Base-by-base conservation (phyloP, 2,888 invertebrate genomes). In the Patella ulyssiponensis region DNA sequence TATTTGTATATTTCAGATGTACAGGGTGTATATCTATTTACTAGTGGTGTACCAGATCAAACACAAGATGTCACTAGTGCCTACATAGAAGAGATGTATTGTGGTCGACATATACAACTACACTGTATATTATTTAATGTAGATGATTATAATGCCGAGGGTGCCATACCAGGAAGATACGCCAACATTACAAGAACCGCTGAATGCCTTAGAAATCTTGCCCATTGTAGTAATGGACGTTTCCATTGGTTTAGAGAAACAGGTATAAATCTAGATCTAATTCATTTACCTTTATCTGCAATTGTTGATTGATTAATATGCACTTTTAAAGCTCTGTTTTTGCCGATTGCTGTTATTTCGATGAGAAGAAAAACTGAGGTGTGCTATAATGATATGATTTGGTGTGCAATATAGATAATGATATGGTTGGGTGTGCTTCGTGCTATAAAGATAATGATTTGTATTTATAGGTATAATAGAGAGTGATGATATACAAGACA, bases 211-310 rank as follows among this genome's bases (percentile, higher is more conserved):
- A 77, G 92, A 20, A 87, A 87, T 73, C 81, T 92, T 86, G 91
- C 91, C 11, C 91, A 92, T 81, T 86, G 88, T 73, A 88, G 88
- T 73, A 87, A 85, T 11, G 92, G 92, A n/a, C 85, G 92, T 71
- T 92, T 92, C 79, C 91, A 91, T 81, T 92, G 92, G 92, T 91
- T 92, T 80, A 85, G 91, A 77, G 92, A 92, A 82, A 91, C 91
- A 82, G 92, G 91, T 90, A 33, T 17, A 15, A 33, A n/a, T 23
- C 33, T 4, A 33, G 17, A 27, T 14, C n/a, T 52, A 17, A 23
- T 33, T 5, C 11, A 74, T 23, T 52, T 33, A 71, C 9, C 44
- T 9, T 44, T 44, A 9, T 44, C 44, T 44, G 44, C 9, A 44
- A 9, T 7, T 44, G 44, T 44, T 44, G 0, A 44, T 44, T 44